These are phyloP conservation scores for Pyrrhia umbra DNA, from an alignment of 2,888 invertebrate genomes.

Conservation along the genomic window DNA sequence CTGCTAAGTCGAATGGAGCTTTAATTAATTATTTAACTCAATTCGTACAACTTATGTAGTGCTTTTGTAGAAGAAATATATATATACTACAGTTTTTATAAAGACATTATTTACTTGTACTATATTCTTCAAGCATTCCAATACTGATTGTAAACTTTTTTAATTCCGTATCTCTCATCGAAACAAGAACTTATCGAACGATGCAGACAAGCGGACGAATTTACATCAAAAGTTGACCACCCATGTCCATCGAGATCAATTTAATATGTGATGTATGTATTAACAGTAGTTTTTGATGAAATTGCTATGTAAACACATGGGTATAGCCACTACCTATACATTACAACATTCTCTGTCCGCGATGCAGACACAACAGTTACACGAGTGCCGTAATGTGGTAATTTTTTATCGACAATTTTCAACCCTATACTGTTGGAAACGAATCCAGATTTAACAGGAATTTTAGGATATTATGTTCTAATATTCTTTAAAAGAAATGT, in stretches of 20 bases:
- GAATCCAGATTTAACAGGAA: too few relatives aligned
- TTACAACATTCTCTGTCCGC: too few relatives aligned
- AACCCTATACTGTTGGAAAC: too few relatives aligned
- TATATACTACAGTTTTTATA: too few relatives aligned
- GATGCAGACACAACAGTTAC: not conserved
- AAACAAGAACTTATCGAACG: conserved; percentile 54
- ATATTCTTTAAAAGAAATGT: too few relatives aligned
- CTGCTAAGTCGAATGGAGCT: too few relatives aligned
- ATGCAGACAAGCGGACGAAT: conserved; percentile 45
- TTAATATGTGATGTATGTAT: conserved; percentile 38
- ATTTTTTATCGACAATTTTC: too few relatives aligned
- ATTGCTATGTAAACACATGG: conserved; percentile 19
- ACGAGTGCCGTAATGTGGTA: too few relatives aligned
- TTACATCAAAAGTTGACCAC: conserved; percentile 33
- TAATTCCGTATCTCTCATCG: conserved; percentile 55
- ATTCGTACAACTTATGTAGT: not conserved
- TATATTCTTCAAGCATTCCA: not conserved
- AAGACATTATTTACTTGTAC: not conserved
- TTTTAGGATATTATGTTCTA: too few relatives aligned
- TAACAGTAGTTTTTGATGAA: conserved; percentile 29
- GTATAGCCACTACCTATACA: conserved; percentile 37
- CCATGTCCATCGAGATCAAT: conserved; percentile 16
- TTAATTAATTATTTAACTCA: not conserved
- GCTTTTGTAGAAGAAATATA: not conserved
- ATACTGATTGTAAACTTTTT: conserved; percentile 35